These are phyloP conservation scores for Protula sp. DNA, from an alignment of 2,888 invertebrate genomes.

Conservation along the genomic window DNA sequence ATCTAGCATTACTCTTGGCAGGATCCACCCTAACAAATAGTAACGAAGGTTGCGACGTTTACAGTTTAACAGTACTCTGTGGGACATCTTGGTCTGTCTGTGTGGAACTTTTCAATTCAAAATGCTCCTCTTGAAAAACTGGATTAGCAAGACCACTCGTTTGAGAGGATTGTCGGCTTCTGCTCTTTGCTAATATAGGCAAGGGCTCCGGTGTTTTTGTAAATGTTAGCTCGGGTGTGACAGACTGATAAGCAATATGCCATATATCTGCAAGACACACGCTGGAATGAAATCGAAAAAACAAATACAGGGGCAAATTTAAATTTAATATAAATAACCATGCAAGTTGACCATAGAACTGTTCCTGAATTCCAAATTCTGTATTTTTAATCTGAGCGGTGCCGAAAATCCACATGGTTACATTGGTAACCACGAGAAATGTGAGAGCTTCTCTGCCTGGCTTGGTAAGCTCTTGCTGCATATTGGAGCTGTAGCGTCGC, in stretches of 20 bases:
- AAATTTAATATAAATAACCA: conserved; percentile 65
- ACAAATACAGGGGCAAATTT: conserved; percentile 61
- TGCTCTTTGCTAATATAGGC: too few species aligned
- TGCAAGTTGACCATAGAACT: conserved; percentile 61
- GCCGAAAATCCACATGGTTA: conserved; percentile 64
- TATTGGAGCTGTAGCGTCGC: conserved; percentile 32
- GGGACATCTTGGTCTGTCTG: too few species aligned
- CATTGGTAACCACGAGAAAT: conserved; percentile 62
- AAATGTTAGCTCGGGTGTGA: too few species aligned
- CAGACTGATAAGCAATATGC: conserved; percentile 39
- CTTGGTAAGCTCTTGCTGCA: conserved; percentile 38
- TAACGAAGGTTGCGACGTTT: too few species aligned
- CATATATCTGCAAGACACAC: conserved; percentile 52
- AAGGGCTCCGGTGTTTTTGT: too few species aligned
- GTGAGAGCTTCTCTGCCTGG: conserved; percentile 62
- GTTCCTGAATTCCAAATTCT: conserved; percentile 4
- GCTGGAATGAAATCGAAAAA: conserved; percentile 51
- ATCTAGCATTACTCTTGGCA: too few species aligned
- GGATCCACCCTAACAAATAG: too few species aligned
- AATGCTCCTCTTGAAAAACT: too few species aligned
- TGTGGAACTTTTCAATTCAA: too few species aligned
- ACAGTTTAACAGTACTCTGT: too few species aligned
- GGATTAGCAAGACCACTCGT: too few species aligned
- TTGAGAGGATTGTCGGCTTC: too few species aligned
- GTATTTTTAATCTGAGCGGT: conserved; percentile 39